phyloP scores from a whole-genome alignment of 2,797 vertebrate species.

The Avahi laniger region DNA sequence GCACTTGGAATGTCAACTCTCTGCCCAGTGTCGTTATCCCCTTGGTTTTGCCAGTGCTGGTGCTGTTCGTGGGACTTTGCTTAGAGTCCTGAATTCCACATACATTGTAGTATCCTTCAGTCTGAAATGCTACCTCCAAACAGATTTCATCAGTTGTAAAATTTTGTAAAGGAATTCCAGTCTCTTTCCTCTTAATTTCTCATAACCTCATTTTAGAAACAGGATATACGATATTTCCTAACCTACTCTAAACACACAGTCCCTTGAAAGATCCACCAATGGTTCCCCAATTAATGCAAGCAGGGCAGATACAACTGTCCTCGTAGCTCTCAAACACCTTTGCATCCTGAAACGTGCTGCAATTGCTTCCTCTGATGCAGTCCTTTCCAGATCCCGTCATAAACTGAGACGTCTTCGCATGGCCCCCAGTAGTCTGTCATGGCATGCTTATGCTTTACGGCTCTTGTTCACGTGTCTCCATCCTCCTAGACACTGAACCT shows the following conservation, averaged over 20 bases:
- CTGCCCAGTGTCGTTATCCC: not conserved
- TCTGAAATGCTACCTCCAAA: not conserved
- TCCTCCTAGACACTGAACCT: not conserved
- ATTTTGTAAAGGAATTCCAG: not conserved
- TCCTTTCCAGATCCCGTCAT: not conserved
- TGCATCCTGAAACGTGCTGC: not conserved
- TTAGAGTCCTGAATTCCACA: not conserved
- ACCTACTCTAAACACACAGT: not conserved
- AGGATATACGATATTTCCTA: not conserved
- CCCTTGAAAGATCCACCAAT: not conserved
- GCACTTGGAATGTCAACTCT: not conserved
- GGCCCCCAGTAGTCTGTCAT: not conserved
- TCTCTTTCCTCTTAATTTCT: not conserved
- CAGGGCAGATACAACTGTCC: not conserved
- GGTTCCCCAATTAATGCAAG: not conserved
- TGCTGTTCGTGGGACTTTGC: not conserved
- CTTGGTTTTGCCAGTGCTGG: not conserved
- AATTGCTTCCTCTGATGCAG: not conserved
- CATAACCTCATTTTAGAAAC: not conserved
- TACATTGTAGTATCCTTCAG: rapidly evolving
- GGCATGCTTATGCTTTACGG: not conserved
- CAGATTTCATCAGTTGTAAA: not conserved
- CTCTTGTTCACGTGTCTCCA: too few relatives aligned
- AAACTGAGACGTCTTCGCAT: not conserved
- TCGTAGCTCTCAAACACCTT: too few relatives aligned